Base-by-base conservation (phyloP, 1,140 invertebrate genomes). In the Holotrichia oblita region DNA sequence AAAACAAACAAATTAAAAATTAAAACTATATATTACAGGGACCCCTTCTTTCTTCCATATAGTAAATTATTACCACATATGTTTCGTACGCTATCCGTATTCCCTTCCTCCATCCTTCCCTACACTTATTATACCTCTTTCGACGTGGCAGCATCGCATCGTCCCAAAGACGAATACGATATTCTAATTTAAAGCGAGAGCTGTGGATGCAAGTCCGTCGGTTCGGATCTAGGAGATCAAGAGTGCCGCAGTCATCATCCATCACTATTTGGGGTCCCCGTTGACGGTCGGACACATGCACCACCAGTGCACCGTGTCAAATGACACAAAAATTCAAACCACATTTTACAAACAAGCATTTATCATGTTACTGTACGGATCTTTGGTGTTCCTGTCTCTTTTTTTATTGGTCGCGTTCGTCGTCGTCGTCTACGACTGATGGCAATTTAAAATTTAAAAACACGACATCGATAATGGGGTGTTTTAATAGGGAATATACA, bases 331-430 rank as follows among this genome's bases (percentile, higher is more conserved):
- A 69, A 69, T 69, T 69, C 24, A 69, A 69, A 69, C 61, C 61
- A 69, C 61, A 69, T 69, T 69, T 69, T 69, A 69, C 61, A 69
- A 69, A 69, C 61, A 69, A 69, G 61, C 61, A 69, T 69, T 69
- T 69, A 69, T 69, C 61, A 69, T 69, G 20, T 69, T 69, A 69
- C 61, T 69, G 7, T 69, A 69, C 61, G 10, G 61, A 22, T 24
- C 61, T 55, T 55, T 20, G 20, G 7, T 34, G 61, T 69, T 69
- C 27, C 12, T 20, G 12, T n/a, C 10, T 8, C 4, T 69, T 20
- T 22, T 69, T 27, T 34, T 34, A 34, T 34, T 34, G 4, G 4
- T 34, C 1, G 1, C 4, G 4, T 34, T 34, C 2, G 27, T 34
- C 1, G 27, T 34, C 4, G 27, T 34, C 27, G 27, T 34, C 27